phyloP scores from a whole-genome alignment of 2,113 vertebrate genomes.

The Rhinogobius similis region DNA sequence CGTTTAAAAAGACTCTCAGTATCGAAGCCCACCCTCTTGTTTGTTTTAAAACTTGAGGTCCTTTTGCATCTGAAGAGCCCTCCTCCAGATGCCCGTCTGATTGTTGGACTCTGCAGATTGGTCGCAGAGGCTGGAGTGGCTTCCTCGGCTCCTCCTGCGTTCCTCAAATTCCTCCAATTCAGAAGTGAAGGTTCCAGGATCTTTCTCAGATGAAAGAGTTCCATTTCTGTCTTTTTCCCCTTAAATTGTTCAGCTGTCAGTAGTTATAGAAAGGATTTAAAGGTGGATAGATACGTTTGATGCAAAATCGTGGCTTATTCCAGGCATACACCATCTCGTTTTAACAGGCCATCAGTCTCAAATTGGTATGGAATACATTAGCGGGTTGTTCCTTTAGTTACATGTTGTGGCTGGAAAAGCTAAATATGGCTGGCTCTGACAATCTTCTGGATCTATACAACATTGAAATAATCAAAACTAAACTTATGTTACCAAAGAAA shows the following conservation, averaged over 20 bases:
- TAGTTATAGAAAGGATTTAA: too few species aligned
- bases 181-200: slow-evolving; percentile 33
- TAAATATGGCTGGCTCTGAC: background rate
- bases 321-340: slow-evolving; percentile 16
- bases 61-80: background rate
- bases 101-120: slow-evolving; percentile 28
- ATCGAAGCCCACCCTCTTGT: background rate
- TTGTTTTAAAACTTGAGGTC: background rate
- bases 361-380: too few species aligned
- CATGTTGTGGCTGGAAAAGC: background rate
- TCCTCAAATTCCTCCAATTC: slow-evolving; percentile 35
- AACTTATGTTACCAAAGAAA: too few species aligned
- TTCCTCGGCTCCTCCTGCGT: slow-evolving; percentile 15
- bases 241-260: too few species aligned
- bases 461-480: too few species aligned
- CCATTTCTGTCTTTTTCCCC: too few species aligned
- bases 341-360: too few species aligned
- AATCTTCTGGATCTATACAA: too few species aligned
- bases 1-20: background rate
- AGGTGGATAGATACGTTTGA: too few species aligned
- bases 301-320: slow-evolving; percentile 73
- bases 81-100: slow-evolving; percentile 15
- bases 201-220: slow-evolving; percentile 96
- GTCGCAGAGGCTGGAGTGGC: background rate
- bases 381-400: too few species aligned